A percentile compares a stretch with the other conserved stretches of the same genome.
Conservation (phyloP, 2,113 vertebrate species). For the Octodon degus region DNA sequence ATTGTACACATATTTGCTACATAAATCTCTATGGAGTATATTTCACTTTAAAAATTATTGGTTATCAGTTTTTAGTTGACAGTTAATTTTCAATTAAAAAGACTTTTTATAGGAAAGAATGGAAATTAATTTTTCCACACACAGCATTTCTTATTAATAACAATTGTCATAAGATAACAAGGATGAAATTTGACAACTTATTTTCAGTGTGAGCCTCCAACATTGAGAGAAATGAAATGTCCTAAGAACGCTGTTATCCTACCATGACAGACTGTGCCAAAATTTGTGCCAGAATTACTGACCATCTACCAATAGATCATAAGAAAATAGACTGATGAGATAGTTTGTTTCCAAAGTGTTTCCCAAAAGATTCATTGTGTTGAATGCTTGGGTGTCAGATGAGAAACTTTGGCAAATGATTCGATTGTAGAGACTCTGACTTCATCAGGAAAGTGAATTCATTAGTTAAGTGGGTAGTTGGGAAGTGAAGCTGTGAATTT, state of each 20-base stretch:
- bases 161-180: not conserved
- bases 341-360: not conserved
- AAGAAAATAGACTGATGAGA: not conserved
- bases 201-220: not conserved
- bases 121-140: not conserved
- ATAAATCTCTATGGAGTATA: not conserved
- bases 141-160: not conserved
- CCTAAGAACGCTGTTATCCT: not conserved
- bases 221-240: not conserved
- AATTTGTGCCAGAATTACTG: not conserved
- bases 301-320: not conserved
- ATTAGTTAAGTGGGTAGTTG: not conserved
- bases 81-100: constrained; percentile 30
- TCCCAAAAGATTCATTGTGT: not conserved
- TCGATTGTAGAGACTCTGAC: not conserved
- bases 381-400: not conserved
- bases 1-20: not conserved
- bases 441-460: not conserved
- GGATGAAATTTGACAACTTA: not conserved
- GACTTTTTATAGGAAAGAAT: not conserved
- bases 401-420: not conserved
- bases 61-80: not conserved
- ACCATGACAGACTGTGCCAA: not conserved
- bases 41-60: not conserved
- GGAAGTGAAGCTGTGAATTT: not conserved